These are phyloP conservation scores for Stylophora pistillata DNA, from an alignment of 64 coral and sea anemone genomes.

Conservation along the genomic window DNA sequence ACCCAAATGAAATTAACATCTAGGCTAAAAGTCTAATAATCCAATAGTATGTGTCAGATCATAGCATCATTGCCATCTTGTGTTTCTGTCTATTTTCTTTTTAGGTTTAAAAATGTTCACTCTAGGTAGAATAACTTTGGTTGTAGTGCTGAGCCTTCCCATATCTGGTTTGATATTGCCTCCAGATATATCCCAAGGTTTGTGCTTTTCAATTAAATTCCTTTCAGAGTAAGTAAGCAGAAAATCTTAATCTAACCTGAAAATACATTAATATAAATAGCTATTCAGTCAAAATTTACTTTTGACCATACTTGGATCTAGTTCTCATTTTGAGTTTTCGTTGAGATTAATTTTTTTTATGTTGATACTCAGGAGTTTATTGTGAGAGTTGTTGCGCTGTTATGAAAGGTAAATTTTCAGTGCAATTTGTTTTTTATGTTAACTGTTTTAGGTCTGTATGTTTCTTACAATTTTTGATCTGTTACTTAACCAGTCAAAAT, in stretches of 20 bases:
- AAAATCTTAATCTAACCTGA: too few species aligned
- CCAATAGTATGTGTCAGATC: too few species aligned
- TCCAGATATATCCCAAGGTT: constrained; percentile 51
- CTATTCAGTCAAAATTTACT: too few species aligned
- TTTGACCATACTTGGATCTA: neutral
- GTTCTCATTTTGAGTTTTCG: neutral
- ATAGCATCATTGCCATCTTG: too few species aligned
- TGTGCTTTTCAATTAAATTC: neutral
- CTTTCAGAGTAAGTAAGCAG: too few species aligned
- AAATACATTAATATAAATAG: too few species aligned
- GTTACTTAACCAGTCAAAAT: too few species aligned
- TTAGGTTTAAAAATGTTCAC: neutral
- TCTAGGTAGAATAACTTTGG: neutral
- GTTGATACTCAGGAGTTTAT: constrained; percentile 76
- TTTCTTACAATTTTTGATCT: too few species aligned
- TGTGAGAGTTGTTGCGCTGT: constrained; percentile 92
- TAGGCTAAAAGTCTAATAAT: too few species aligned
- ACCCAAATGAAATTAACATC: too few species aligned
- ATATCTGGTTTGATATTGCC: neutral
- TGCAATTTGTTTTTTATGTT: too few species aligned
- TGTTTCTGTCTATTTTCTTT: neutral
- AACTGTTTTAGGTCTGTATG: too few species aligned
- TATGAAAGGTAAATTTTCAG: constrained; percentile 70
- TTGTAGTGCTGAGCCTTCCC: neutral
- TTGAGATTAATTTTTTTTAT: neutral